phyloP scores from a whole-genome alignment of 2,888 invertebrate species.

The Microplitis deprimator region DNA sequence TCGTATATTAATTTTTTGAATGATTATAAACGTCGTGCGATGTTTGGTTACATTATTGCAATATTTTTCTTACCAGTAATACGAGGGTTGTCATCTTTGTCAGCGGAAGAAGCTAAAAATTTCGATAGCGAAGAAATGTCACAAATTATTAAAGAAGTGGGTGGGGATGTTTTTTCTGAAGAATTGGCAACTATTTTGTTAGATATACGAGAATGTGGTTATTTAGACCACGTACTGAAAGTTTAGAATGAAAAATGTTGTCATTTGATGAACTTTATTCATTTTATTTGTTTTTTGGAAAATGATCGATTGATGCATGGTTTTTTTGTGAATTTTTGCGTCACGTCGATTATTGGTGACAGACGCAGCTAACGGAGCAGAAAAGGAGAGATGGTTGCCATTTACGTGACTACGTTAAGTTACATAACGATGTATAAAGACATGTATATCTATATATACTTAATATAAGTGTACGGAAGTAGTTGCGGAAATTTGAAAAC shows the following conservation, averaged over 20 bases:
- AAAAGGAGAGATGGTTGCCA: background rate
- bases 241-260: background rate
- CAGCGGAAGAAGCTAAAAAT: fast-evolving
- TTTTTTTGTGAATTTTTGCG: background rate
- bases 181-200: conserved; percentile 60
- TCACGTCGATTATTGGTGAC: conserved; percentile 1
- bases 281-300: conserved; percentile 1
- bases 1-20: conserved; percentile 54
- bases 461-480: background rate
- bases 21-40: conserved; percentile 56
- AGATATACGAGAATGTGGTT: conserved; percentile 55
- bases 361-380: background rate
- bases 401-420: background rate
- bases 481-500: conserved; percentile 15
- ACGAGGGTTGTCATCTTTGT: conserved; percentile 23
- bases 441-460: background rate
- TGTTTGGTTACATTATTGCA: conserved; percentile 58
- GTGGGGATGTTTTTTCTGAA: conserved; percentile 57
- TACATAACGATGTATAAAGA: background rate
- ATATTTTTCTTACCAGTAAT: conserved; percentile 52
- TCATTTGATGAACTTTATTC: background rate
- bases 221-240: conserved; percentile 48
- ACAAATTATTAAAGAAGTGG: background rate
- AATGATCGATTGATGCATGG: background rate
- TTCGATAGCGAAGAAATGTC: fast-evolving